Conservation (phyloP, 1,140 invertebrate species). For the Microplitis mediator region DNA sequence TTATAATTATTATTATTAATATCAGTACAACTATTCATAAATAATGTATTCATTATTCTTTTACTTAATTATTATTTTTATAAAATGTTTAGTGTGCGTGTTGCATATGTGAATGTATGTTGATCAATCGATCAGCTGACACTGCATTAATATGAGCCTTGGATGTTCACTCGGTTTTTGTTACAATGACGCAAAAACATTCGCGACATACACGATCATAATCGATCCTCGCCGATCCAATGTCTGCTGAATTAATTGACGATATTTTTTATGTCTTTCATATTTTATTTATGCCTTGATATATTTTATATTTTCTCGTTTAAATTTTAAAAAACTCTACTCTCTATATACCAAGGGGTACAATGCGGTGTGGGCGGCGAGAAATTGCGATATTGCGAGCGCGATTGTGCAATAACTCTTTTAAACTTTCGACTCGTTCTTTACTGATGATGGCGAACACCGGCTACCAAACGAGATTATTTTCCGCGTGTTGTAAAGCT, state of each 20-base stretch:
- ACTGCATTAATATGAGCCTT: background rate
- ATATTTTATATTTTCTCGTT: no score
- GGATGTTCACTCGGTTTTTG: background rate
- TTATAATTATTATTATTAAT: background rate
- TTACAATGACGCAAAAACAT: slow-evolving; percentile 3
- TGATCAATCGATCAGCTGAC: background rate
- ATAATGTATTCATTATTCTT: background rate
- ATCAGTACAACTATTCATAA: background rate
- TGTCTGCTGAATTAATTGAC: background rate
- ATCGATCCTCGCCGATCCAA: background rate
- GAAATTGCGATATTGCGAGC: slow-evolving; percentile 46
- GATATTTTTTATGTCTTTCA: no score
- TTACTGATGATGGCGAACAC: slow-evolving; percentile 3
- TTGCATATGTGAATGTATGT: no score
- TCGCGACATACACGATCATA: background rate
- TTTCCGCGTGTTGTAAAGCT: background rate
- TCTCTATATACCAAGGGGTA: background rate
- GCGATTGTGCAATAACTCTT: slow-evolving; percentile 45
- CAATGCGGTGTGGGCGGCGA: slow-evolving; percentile 17
- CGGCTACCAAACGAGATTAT: background rate
- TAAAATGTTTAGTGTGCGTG: no score
- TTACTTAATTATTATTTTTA: no score
- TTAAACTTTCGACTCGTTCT: slow-evolving; percentile 46
- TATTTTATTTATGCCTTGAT: no score
- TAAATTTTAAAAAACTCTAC: no score